Conservation (phyloP, 2,113 vertebrate genomes). For the Rafetus swinhoei region DNA sequence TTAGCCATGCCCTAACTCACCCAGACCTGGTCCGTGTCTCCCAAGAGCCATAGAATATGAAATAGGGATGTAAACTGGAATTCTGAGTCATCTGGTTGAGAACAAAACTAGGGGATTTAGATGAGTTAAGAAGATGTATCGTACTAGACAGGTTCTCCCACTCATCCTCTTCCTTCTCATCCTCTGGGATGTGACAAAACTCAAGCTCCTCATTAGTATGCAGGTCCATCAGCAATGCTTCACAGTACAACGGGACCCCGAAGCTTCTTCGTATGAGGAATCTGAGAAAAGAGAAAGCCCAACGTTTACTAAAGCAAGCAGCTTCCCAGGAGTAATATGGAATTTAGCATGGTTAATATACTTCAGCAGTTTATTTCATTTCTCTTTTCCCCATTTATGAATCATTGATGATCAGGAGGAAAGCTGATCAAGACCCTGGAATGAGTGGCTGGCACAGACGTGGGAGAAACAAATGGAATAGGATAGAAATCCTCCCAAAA, state of each 20-base stretch:
- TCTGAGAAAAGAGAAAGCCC: slow-evolving; percentile 22
- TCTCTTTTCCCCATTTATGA: neutral
- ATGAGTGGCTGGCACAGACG: neutral
- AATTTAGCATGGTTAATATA: neutral
- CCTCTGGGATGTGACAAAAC: slow-evolving; percentile 34
- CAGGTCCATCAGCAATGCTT: slow-evolving; percentile 45
- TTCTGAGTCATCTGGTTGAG: neutral
- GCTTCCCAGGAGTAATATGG: neutral
- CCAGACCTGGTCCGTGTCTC: neutral
- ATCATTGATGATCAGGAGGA: neutral
- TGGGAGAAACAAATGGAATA: neutral
- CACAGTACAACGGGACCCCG: slow-evolving; percentile 56
- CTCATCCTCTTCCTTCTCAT: slow-evolving; percentile 32
- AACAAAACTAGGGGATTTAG: neutral
- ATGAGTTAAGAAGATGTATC: neutral
- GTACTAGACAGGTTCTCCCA: slow-evolving; percentile 37
- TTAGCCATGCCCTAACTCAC: neutral
- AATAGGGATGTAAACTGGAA: neutral
- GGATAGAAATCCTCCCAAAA: neutral
- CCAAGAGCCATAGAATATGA: neutral
- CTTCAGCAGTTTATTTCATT: neutral
- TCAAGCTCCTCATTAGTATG: slow-evolving; percentile 30
- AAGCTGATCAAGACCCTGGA: neutral
- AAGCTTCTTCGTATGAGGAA: slow-evolving; percentile 49
- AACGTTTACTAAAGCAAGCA: neutral